Base-by-base conservation (phyloP, 2,888 invertebrate species). In the Nomada fucata region DNA sequence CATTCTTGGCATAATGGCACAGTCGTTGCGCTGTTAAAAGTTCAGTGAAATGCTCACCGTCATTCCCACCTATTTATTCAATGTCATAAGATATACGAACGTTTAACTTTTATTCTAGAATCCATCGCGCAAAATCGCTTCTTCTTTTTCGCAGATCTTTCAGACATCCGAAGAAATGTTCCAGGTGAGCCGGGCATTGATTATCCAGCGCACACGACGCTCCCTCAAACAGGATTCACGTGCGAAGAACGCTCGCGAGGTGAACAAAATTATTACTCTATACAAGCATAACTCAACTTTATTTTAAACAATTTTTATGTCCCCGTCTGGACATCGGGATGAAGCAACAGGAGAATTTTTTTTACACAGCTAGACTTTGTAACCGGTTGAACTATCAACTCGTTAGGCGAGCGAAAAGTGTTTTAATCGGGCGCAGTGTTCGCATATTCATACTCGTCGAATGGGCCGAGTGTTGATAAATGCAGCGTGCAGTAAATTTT, bases 171-270 rank as follows among this genome's bases (percentile, higher is more conserved):
- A 73, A 94, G 95, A 68, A 95, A 96, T 23, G 95, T 96, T 64
- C 96, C 96, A 9, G 96, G 96, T 0, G 95, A 96, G 88, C 96
- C 96, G 0, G 96, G 96, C 20, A 93, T 94, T 60, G 96, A 96
- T 92, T 96, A 96, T 90, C 96, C 96, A 0, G 95, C 95, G 26
- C 94, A 95, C 47, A 94, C 94, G 64, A 92, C 92, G 36, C 95
- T 96, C 87, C 96, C 96, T 0, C 94, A 94, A 79, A 96, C 96
- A 0, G 93, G 94, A 26, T 96, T 96, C 90, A 94, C 95, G 0
- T 96, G 96, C 89, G 94, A 95, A 82, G 95, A 95, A 57, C 95
- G 95, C 90, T 94, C 94, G 79, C 95, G 95, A 92, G 96, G 96
- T 96, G 92, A 92, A 86, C 79, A 64, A 61, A 23, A 76, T 26